Percentiles rank a stretch among this genome's conserved stretches.
phyloP scores from a whole-genome alignment of 1,140 invertebrate species.

The Papilio dardanus region DNA sequence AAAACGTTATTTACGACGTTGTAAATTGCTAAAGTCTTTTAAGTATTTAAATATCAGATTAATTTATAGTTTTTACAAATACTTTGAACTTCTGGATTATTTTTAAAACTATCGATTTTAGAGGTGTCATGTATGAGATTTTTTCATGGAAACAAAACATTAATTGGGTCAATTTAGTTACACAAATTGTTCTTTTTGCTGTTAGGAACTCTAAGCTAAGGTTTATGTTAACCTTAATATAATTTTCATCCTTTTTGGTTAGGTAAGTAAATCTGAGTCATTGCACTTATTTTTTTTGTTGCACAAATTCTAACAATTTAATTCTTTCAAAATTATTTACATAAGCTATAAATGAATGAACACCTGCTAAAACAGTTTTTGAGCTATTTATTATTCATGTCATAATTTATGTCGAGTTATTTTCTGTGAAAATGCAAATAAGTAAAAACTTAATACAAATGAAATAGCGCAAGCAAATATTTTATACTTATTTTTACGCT shows the following conservation, averaged over 20 bases:
- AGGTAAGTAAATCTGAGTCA: neutral
- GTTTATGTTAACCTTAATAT: neutral
- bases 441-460: too few relatives aligned
- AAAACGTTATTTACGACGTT: constrained; percentile 17
- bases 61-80: constrained; percentile 6
- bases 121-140: too few relatives aligned
- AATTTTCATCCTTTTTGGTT: neutral
- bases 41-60: neutral
- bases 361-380: neutral
- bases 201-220: neutral
- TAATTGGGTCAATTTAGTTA: too few relatives aligned
- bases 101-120: too few relatives aligned
- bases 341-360: neutral
- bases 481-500: too few relatives aligned
- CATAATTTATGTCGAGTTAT: too few relatives aligned
- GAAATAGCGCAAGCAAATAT: too few relatives aligned
- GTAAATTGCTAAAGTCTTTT: constrained; percentile 17
- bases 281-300: neutral
- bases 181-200: neutral
- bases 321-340: neutral
- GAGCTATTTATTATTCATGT: too few relatives aligned
- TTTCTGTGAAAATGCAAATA: too few relatives aligned
- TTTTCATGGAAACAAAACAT: too few relatives aligned
- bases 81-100: neutral
- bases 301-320: neutral